A percentile compares a stretch with the other conserved stretches of the same genome.
Evolutionary conservation across 2,888 invertebrate genomes (phyloP).

Genomic region (Lithophane semibrunnea): DNA sequence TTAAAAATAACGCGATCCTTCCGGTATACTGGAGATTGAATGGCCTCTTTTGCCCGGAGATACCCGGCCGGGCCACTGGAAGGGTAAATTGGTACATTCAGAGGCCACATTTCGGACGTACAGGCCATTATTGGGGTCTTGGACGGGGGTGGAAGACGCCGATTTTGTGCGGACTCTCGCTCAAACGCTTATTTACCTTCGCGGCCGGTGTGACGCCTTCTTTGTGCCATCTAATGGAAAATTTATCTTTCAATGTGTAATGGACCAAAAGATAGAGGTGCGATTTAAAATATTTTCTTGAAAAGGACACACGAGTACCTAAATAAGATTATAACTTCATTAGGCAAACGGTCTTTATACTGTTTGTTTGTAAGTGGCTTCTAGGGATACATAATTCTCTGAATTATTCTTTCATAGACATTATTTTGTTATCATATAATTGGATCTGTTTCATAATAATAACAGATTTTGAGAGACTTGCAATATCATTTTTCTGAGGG

Average conservation of each 20-base stretch:
- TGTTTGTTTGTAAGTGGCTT: not conserved
- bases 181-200: conserved; percentile 70
- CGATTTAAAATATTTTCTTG: conserved; percentile 38
- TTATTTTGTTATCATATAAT: not conserved
- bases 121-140: conserved; percentile 79
- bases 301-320: conserved; percentile 6
- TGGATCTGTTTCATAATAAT: not conserved
- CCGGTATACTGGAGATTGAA: conserved; percentile 77
- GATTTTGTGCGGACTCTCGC: conserved; percentile 71
- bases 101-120: conserved; percentile 79
- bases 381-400: not conserved
- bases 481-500: no score
- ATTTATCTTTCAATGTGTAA: conserved; percentile 54
- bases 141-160: conserved; percentile 72
- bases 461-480: no score
- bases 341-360: not conserved
- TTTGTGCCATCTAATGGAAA: conserved; percentile 61
- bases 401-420: not conserved
- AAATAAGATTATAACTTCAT: conserved; percentile 10
- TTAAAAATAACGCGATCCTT: conserved; percentile 80
- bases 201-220: conserved; percentile 36
- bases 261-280: conserved; percentile 38
- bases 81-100: conserved; percentile 82
- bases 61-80: conserved; percentile 70
- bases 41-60: conserved; percentile 74